Percentiles rank a stretch among this genome's conserved stretches.
Evolutionary conservation across 2,888 invertebrate species (phyloP).

Genomic region (Lepetodrilus schrolli): DNA sequence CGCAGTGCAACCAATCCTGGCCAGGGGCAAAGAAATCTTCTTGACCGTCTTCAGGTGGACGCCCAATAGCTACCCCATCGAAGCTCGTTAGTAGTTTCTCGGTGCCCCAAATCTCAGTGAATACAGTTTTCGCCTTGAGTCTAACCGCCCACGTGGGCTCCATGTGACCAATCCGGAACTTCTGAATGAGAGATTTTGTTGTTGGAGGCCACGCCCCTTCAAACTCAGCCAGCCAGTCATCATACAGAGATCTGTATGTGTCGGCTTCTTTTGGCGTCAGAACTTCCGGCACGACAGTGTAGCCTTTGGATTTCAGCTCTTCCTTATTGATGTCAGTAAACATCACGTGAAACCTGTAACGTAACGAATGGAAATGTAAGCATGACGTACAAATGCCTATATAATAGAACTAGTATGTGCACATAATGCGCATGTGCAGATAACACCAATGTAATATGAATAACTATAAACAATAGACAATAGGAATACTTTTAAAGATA

Average conservation of each 20-base stretch:
- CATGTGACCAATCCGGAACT: slow-evolving; percentile 61
- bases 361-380: no score
- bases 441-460: no score
- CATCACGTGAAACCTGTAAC: slow-evolving; percentile 35
- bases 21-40: slow-evolving; percentile 47
- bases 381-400: no score
- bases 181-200: slow-evolving; percentile 56
- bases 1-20: slow-evolving; percentile 64
- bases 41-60: slow-evolving; percentile 63
- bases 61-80: slow-evolving; percentile 67
- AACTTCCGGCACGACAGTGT: slow-evolving; percentile 55
- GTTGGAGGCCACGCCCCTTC: slow-evolving; percentile 50
- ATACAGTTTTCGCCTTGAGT: slow-evolving; percentile 59
- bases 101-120: slow-evolving; percentile 65
- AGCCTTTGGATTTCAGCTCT: slow-evolving; percentile 55
- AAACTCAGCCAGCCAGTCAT: slow-evolving; percentile 55
- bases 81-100: slow-evolving; percentile 63
- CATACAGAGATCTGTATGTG: slow-evolving; percentile 46
- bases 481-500: no score
- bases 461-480: no score
- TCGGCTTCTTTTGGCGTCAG: slow-evolving; percentile 52
- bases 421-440: no score
- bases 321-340: slow-evolving; percentile 38
- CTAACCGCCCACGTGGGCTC: slow-evolving; percentile 62
- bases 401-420: no score